Evolutionary conservation across 1,140 invertebrate genomes (phyloP).

Genomic region (Ditylenchus dipsaci): DNA sequence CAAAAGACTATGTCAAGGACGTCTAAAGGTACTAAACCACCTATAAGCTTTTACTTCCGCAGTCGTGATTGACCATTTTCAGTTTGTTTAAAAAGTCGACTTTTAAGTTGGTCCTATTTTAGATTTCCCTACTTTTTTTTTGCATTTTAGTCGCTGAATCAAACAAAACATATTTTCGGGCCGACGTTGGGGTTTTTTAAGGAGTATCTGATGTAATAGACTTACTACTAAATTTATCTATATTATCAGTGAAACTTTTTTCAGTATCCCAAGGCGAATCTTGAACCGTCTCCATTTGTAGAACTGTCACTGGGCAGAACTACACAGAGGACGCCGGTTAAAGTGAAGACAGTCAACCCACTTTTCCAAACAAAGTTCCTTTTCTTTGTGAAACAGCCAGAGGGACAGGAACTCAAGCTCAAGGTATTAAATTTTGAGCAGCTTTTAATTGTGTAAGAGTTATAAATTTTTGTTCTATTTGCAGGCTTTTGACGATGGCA

Average conservation of each 20-base stretch:
- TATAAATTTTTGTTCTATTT: constrained; percentile 24
- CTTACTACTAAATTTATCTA: background rate
- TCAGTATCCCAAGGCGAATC: constrained; percentile 44
- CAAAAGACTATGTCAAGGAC: too few relatives aligned
- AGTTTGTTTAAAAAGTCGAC: background rate
- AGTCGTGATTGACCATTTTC: too few relatives aligned
- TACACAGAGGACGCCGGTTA: constrained; percentile 50
- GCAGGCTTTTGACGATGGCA: constrained; percentile 53
- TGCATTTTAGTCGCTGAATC: too few relatives aligned
- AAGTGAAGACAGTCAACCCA: constrained; percentile 50
- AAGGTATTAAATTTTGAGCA: constrained; percentile 25
- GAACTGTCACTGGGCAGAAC: constrained; percentile 49
- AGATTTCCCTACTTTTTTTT: too few relatives aligned
- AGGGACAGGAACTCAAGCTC: constrained; percentile 50
- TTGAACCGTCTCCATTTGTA: constrained; percentile 55
- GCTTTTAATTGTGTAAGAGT: constrained; percentile 9
- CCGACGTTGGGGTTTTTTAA: too few relatives aligned
- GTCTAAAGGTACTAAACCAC: too few relatives aligned
- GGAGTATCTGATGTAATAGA: too few relatives aligned
- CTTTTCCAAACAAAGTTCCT: constrained; percentile 43
- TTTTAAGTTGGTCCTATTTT: background rate
- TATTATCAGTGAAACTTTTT: background rate
- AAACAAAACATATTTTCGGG: too few relatives aligned
- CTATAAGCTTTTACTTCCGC: too few relatives aligned
- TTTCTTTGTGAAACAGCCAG: constrained; percentile 53